These are phyloP conservation scores for Trachelus stipa DNA, from an alignment of 2,888 invertebrate genomes.

Conservation along the genomic window DNA sequence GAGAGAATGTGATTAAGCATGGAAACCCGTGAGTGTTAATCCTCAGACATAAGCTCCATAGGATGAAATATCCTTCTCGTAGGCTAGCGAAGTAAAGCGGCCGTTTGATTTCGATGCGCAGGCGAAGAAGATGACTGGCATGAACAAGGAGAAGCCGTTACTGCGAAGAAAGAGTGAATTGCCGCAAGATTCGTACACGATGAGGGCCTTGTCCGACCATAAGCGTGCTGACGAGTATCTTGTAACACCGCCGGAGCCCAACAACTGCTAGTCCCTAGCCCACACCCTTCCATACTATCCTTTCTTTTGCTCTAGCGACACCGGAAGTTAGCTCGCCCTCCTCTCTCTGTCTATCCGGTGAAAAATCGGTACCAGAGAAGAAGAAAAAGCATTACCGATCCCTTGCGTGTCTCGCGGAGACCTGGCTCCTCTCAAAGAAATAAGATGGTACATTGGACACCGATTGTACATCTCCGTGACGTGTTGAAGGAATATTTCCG, in stretches of 20 bases:
- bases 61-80: too few relatives aligned
- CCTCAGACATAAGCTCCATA: too few relatives aligned
- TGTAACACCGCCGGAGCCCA: conserved; percentile 85
- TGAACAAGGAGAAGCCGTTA: conserved; percentile 82
- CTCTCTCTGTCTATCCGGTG: neutral
- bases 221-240: conserved; percentile 93
- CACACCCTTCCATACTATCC: conserved; percentile 58
- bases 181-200: conserved; percentile 92
- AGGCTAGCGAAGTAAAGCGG: neutral
- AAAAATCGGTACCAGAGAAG: neutral
- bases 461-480: too few relatives aligned
- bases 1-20: too few relatives aligned
- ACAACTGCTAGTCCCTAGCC: conserved; percentile 81
- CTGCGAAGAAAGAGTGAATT: conserved; percentile 95
- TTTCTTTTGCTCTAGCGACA: conserved; percentile 57
- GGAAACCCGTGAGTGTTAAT: too few relatives aligned
- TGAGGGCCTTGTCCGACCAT: conserved; percentile 92
- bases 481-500: too few relatives aligned
- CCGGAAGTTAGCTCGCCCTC: conserved; percentile 50
- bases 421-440: too few relatives aligned
- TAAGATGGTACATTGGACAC: neutral
- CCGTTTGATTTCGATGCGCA: conserved; percentile 21
- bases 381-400: conserved; percentile 5
- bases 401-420: too few relatives aligned
- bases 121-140: conserved; percentile 57